Base-by-base conservation (phyloP, 92 coral and sea anemone species). In the Epizoanthus illoricatus region DNA sequence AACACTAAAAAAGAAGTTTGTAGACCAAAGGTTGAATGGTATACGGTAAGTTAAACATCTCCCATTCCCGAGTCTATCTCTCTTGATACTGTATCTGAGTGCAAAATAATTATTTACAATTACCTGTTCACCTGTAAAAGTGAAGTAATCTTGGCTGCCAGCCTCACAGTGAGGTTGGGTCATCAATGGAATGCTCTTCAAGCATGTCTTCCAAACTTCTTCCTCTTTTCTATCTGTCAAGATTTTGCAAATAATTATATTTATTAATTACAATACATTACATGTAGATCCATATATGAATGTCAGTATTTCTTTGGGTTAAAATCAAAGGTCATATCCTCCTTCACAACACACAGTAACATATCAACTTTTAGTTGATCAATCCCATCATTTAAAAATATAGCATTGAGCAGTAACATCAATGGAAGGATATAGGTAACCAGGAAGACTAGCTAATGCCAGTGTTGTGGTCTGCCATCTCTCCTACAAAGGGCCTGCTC, bases 81-180 rank as follows among this genome's bases (percentile, higher is more conserved):
- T n/a, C 24, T 5, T 61, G 9, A 18, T 18, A 61, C n/a, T 15
- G 4, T 12, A 59, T 28, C 0, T 28, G 33, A 28, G 7, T 16
- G 24, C 18, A 10, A 18, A 4, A 19, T 17, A 2, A 2, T 19
- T 4, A 39, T 15, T 19, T 85, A 28, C 33, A 28, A 28, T 28
- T 28, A 85, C 88, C 90, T 92, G 88, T 15, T 89, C 78, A 18
- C 85, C 79, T 18, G 86, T 76, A 17, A 95, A 40, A 6, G 85
- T 73, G 84, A 95, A 87, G 58, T 63, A 87, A 71, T 88, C 89
- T 64, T 95, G 97, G 82, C 98, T 93, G 20, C 98, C 94, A 64
- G 91, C 89, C 80, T 95, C 98, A 75, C 89, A 93, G 79, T 95
- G 98, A 47, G 98, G 90, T 56, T 84, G 84, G 4, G 95, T 89